phyloP scores from a whole-genome alignment of 2,797 vertebrate species.

The Podargus strigoides region DNA sequence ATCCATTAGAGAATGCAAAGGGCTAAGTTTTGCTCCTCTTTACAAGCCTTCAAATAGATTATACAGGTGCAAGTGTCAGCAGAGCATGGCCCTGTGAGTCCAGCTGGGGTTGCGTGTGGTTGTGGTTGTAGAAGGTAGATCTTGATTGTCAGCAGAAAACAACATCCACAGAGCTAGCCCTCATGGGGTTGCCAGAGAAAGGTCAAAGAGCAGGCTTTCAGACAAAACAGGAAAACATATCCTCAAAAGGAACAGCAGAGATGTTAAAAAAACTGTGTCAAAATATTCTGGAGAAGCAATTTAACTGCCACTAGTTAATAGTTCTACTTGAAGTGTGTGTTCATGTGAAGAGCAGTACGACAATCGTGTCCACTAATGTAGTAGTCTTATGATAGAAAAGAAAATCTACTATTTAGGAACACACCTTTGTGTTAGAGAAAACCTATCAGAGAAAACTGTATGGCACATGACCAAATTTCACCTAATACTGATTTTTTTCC shows the following conservation, averaged over 20 bases:
- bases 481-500: background rate
- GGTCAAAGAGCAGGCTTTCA: conserved; percentile 28
- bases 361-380: background rate
- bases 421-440: background rate
- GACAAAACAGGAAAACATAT: background rate
- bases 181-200: background rate
- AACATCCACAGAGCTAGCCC: background rate
- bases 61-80: background rate
- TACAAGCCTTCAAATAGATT: background rate
- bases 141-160: conserved; percentile 25
- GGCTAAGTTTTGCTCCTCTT: background rate
- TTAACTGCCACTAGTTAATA: background rate
- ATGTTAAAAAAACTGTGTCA: background rate
- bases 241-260: background rate
- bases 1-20: background rate
- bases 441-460: background rate
- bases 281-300: background rate
- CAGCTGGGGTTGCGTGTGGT: background rate
- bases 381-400: background rate
- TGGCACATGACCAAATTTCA: background rate
- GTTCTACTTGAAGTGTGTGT: background rate
- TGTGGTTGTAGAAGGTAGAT: background rate
- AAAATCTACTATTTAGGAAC: background rate
- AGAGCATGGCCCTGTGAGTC: rapidly evolving
- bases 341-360: background rate